These are phyloP conservation scores for Pogonomyrmex californicus DNA, from an alignment of 1,140 invertebrate genomes.

Conservation along the genomic window DNA sequence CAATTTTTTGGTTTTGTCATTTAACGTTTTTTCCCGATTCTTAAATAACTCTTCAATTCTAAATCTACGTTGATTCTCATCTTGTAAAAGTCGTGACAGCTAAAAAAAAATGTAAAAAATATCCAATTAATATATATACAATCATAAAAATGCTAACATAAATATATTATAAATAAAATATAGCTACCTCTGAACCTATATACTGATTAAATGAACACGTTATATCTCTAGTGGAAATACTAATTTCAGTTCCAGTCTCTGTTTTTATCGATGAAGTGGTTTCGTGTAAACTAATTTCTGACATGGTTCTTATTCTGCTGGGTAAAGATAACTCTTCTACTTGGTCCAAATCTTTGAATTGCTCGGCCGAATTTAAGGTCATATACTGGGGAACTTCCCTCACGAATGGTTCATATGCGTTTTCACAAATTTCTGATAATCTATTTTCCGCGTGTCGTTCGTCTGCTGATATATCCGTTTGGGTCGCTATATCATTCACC, in stretches of 20 bases:
- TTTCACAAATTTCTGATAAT: constrained; percentile 69
- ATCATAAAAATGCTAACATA: neutral
- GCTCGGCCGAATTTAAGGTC: constrained; percentile 80
- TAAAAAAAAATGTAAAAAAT: constrained; percentile 59
- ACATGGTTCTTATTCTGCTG: constrained; percentile 84
- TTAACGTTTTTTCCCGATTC: constrained; percentile 87
- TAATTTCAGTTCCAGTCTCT: constrained; percentile 86
- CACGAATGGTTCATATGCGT: constrained; percentile 36
- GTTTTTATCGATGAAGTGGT: constrained; percentile 86
- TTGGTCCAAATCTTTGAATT: constrained; percentile 81
- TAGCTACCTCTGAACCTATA: constrained; percentile 82
- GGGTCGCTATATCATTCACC: constrained; percentile 85
- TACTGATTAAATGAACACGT: constrained; percentile 86
- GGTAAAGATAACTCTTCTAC: constrained; percentile 82
- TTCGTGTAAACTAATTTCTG: constrained; percentile 86
- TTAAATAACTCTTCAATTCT: constrained; percentile 87
- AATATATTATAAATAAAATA: neutral
- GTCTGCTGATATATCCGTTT: constrained; percentile 80
- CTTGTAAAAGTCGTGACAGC: constrained; percentile 86
- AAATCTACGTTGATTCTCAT: constrained; percentile 85
- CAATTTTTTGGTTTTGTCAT: constrained; percentile 88
- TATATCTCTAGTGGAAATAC: constrained; percentile 85
- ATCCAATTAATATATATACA: constrained; percentile 15
- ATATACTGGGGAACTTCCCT: constrained; percentile 68
- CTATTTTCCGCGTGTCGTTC: constrained; percentile 71